These are phyloP conservation scores for Drosophila robusta DNA, from an alignment of 2,888 invertebrate species.

Conservation along the genomic window DNA sequence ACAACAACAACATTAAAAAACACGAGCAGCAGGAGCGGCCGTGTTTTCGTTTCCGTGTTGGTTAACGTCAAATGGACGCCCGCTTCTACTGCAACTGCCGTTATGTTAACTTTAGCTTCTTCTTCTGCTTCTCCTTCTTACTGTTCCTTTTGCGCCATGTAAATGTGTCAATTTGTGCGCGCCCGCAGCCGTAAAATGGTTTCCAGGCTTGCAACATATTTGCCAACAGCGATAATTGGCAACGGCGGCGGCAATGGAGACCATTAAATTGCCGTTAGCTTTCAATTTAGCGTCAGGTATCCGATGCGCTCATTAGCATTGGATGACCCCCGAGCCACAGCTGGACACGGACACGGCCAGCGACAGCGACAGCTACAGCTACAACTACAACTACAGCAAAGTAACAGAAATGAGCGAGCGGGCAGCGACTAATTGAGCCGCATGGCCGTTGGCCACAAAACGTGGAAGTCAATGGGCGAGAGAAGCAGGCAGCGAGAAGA, in stretches of 20 bases:
- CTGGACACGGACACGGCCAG: conserved; percentile 5
- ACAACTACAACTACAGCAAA: conserved; percentile 1
- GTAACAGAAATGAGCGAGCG: conserved; percentile 2
- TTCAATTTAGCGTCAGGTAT: conserved; percentile 63
- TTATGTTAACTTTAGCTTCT: neutral
- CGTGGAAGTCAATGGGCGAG: conserved; percentile 17
- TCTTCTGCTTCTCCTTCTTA: neutral
- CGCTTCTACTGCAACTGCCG: neutral
- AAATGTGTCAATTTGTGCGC: conserved; percentile 44
- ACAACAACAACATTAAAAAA: conserved; percentile 4
- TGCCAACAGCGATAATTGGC: conserved; percentile 53
- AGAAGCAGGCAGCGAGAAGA: neutral
- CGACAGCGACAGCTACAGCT: too few species aligned
- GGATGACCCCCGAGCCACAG: conserved; percentile 35
- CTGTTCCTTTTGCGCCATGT: conserved; percentile 1
- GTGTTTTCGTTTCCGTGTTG: conserved; percentile 37
- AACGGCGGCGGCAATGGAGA: conserved; percentile 18
- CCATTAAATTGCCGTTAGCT: conserved; percentile 69
- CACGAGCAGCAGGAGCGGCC: conserved; percentile 10
- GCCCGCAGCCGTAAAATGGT: conserved; percentile 8
- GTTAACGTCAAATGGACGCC: conserved; percentile 35
- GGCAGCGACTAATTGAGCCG: conserved; percentile 40
- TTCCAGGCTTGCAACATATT: conserved; percentile 26
- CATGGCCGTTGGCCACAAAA: conserved; percentile 19
- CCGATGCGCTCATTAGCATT: conserved; percentile 68